phyloP scores from a whole-genome alignment of 1,140 invertebrate genomes.

The Gonatopus flavifemur region DNA sequence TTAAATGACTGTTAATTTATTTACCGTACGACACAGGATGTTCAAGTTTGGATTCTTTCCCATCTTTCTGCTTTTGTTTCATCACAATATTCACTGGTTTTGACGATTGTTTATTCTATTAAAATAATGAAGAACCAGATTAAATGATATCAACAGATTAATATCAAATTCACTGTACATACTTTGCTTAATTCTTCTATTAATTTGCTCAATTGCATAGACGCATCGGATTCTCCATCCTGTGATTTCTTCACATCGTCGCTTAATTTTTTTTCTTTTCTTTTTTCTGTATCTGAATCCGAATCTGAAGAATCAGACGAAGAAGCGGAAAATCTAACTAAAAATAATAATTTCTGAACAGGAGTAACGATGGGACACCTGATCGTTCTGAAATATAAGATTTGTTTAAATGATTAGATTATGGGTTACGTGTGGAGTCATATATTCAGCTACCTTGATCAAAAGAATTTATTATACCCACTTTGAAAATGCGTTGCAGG shows the following conservation, averaged over 20 bases:
- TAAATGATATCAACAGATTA: not conserved
- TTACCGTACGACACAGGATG: constrained; percentile 10
- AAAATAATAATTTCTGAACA: constrained; percentile 9
- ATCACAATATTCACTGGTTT: constrained; percentile 3
- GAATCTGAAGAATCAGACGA: constrained; percentile 34
- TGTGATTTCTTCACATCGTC: not conserved
- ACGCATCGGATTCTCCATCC: constrained; percentile 8
- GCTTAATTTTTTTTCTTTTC: constrained; percentile 8
- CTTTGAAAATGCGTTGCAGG: too few species aligned
- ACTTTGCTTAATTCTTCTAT: constrained; percentile 12
- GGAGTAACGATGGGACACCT: too few species aligned
- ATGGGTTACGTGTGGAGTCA: too few species aligned
- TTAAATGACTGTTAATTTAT: constrained; percentile 4
- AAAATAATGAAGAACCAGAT: not conserved
- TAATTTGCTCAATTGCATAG: constrained; percentile 19
- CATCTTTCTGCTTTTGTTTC: not conserved
- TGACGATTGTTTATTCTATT: not conserved
- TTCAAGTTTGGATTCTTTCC: constrained; percentile 1
- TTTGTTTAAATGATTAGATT: too few species aligned
- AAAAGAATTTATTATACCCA: too few species aligned
- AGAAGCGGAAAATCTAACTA: constrained; percentile 18
- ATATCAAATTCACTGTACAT: constrained; percentile 6
- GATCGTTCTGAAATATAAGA: too few species aligned
- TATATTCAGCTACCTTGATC: too few species aligned
- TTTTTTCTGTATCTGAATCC: constrained; percentile 30